phyloP scores from a whole-genome alignment of 2,113 vertebrate species.

The Scalopus aquaticus region DNA sequence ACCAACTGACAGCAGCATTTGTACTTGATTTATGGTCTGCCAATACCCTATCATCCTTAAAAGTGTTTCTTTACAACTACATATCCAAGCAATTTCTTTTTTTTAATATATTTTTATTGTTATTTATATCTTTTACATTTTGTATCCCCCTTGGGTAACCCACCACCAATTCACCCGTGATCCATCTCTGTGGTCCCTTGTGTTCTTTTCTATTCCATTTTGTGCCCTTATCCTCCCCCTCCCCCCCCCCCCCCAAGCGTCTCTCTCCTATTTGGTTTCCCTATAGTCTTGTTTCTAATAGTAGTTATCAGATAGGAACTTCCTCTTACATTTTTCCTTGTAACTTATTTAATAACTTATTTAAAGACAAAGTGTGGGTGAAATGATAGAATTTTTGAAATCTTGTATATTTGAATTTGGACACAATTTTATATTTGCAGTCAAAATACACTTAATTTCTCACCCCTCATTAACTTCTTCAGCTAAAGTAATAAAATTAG shows the following conservation, averaged over 20 bases:
- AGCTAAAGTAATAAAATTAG: neutral
- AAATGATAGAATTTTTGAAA: neutral
- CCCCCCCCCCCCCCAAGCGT: too few relatives aligned
- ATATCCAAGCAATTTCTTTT: neutral
- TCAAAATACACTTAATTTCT: neutral
- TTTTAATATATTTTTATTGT: too few relatives aligned
- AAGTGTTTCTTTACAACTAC: constrained; percentile 25
- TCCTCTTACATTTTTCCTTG: neutral
- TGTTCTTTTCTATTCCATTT: too few relatives aligned
- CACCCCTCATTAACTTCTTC: neutral
- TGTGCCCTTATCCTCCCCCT: too few relatives aligned
- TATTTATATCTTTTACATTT: too few relatives aligned
- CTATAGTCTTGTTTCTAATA: too few relatives aligned
- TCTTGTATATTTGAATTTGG: neutral
- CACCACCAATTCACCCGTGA: too few relatives aligned
- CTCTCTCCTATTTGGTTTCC: too few relatives aligned
- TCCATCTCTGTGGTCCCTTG: too few relatives aligned
- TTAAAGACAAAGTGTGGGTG: neutral
- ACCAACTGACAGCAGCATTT: constrained; percentile 34
- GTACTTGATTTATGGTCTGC: constrained; percentile 54
- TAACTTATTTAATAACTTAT: neutral
- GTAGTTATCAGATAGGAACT: neutral
- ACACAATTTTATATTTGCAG: neutral
- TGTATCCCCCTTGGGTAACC: too few relatives aligned
- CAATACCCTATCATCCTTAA: constrained; percentile 32